Evolutionary conservation across 2,113 vertebrate species (phyloP), one percentile per base, ranked within the genome.

Genomic region (Menura novaehollandiae): DNA sequence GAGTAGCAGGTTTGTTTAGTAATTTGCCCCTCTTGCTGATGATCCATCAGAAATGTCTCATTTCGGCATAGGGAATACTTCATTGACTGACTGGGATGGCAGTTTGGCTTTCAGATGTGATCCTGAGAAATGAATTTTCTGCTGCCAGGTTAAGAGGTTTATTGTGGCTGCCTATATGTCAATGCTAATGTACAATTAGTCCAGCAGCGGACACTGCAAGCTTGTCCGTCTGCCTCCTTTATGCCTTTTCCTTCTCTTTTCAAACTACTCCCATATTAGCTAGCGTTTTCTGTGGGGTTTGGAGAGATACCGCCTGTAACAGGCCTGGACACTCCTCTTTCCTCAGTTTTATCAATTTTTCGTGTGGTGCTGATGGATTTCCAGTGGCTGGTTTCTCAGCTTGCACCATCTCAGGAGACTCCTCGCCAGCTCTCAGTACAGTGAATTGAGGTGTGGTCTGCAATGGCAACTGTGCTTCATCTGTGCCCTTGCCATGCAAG

Each of bases 361-460:
- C 0, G 0, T 75, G 79, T 2, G 8, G 41, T 71, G 51, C 69
- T 75, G 49, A 47, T 7, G 13, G 44, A 32, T 95, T 93, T 81
- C 91, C 85, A 91, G 77, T 24, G 51, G 41, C 73, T 88, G 60
- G 22, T 81, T 83, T 83, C 92, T 94, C 59, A 46, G 82, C n/a
- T 85, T 53, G 26, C 47, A 43, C 74, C 71, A 53, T 84, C 89
- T 91, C 51, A 0, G 72, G 78, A 88, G 91, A 56, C 85, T 89
- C 77, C 76, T 96, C 9, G 1, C 59, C 85, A 19, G 35, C 30
- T 68, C 51, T 32, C 26, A 1, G 47, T 49, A 30, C 55, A 15
- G 88, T 83, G 73, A 89, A 60, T 37, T 20, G 85, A 94, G 78
- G 92, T 91, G 94, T 89, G 94, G 95, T 92, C 86, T 62, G 62